These are phyloP conservation scores for Phyto melanocephala DNA, from an alignment of 2,888 invertebrate genomes.

Conservation along the genomic window DNA sequence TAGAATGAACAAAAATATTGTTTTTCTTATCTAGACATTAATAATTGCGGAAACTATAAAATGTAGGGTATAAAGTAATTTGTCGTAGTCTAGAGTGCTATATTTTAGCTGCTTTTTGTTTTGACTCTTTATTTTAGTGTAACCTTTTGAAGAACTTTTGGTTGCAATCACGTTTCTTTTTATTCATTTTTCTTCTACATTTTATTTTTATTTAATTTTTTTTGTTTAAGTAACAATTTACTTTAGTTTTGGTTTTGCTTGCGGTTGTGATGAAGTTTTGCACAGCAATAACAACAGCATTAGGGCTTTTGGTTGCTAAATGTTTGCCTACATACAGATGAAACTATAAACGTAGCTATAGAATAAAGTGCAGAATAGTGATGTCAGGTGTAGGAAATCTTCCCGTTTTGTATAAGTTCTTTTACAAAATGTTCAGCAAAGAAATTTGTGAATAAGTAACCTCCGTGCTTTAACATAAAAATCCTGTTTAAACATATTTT, in stretches of 20 bases:
- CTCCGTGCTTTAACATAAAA: too few relatives aligned
- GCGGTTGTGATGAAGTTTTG: conserved; percentile 32
- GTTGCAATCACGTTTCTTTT: conserved; percentile 55
- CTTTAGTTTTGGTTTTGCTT: conserved; percentile 41
- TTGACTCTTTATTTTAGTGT: conserved; percentile 25
- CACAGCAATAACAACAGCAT: conserved; percentile 3
- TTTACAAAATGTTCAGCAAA: too few relatives aligned
- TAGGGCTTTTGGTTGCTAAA: conserved; percentile 31
- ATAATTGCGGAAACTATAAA: too few relatives aligned
- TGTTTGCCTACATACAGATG: conserved; percentile 25
- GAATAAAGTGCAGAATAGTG: too few relatives aligned
- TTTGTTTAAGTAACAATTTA: conserved; percentile 41
- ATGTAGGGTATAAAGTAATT: too few relatives aligned
- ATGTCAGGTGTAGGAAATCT: too few relatives aligned
- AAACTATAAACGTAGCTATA: neutral
- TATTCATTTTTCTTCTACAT: neutral
- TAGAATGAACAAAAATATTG: too few relatives aligned
- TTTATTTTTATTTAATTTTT: neutral
- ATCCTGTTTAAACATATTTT: too few relatives aligned
- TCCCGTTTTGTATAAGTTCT: too few relatives aligned
- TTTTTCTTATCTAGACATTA: too few relatives aligned
- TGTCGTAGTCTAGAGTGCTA: too few relatives aligned
- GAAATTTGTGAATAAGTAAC: too few relatives aligned
- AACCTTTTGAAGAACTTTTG: conserved; percentile 47
- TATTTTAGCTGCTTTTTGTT: neutral